Evolutionary conservation across 2,888 invertebrate genomes (phyloP), one percentile per base, ranked within the genome.

Genomic region (Physocephala rufipes): DNA sequence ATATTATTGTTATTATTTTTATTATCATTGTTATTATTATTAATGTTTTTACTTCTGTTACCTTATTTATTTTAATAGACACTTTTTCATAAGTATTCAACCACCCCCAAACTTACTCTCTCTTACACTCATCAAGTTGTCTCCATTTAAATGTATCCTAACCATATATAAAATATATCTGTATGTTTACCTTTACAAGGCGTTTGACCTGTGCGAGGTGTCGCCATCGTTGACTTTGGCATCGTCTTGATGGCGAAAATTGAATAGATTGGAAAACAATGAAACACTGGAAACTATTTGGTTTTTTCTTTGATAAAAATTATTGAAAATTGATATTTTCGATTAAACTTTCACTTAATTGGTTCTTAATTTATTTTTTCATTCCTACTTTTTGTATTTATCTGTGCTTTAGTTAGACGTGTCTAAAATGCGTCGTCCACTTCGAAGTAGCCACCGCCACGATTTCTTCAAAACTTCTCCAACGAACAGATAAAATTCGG

Each of bases 161-260:
- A 5, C 2, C 30, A 15, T 49, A 19, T 49, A 19, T 49, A n/a
- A 16, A 21, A 24, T 53, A 24, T 1, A 53, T 53, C 21, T 53
- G 28, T 58, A 58, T 28, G 58, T 58, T 58, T 58, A 58, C 58
- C 58, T 58, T 58, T 26, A 28, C 28, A 26, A 58, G 58, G 58
- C 24, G 58, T 58, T 58, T 58, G 24, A 24, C 24, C 58, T 26
- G 24, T 24, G 24, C 7, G 15, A 36, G 58, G 28, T 13, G 58
- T 9, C 58, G 58, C 28, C 58, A 28, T 13, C 49, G 49, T 49
- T n/a, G 49, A 4, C 19, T 15, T 58, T 53, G 19, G n/a, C n/a
- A n/a, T 53, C 53, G 36, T 36, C 36, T 36, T 13, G 26, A 28
- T 13, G 16, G 28, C 26, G 28, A 58, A 28, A 15, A 15, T 58